Percentiles rank a stretch among this genome's conserved stretches.
Conservation (phyloP, 2,113 vertebrate genomes). For the Ophthalmolycus amberensis region DNA sequence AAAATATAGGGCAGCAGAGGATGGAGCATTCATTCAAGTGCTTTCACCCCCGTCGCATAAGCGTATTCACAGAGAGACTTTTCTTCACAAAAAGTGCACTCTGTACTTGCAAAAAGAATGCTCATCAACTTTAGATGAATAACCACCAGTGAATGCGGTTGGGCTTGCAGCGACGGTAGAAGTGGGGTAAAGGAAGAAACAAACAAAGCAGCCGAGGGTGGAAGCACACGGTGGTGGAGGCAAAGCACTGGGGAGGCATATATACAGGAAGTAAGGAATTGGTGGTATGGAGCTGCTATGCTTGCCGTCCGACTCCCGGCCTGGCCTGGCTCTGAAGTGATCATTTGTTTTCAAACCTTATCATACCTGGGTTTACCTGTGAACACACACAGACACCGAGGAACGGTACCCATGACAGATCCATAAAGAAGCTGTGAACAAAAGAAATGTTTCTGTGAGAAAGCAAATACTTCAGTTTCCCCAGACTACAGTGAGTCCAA, state of each 20-base stretch:
- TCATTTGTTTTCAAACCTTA: slow-evolving; percentile 53
- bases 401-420: slow-evolving; percentile 21
- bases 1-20: slow-evolving; percentile 58
- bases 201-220: slow-evolving; percentile 16
- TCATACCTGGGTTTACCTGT: slow-evolving; percentile 17
- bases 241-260: slow-evolving; percentile 23
- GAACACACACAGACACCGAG: slow-evolving; percentile 16
- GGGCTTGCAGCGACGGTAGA: slow-evolving; percentile 18
- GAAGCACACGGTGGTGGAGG: slow-evolving; percentile 22
- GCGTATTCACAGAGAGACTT: slow-evolving; percentile 18
- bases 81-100: slow-evolving; percentile 38
- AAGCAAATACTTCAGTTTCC: slow-evolving; percentile 21
- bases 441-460: slow-evolving; percentile 13
- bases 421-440: slow-evolving; percentile 1
- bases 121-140: slow-evolving; percentile 68
- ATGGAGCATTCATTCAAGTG: slow-evolving; percentile 55
- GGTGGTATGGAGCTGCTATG: slow-evolving; percentile 26
- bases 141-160: slow-evolving; percentile 28
- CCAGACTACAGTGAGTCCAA: neutral
- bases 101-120: slow-evolving; percentile 38
- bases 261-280: slow-evolving; percentile 51
- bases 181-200: slow-evolving; percentile 13
- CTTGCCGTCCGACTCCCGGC: slow-evolving; percentile 2
- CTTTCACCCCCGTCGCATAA: slow-evolving; percentile 42
- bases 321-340: slow-evolving; percentile 25